Base-by-base conservation (phyloP, 1,140 invertebrate species). In the Psix sp. region DNA sequence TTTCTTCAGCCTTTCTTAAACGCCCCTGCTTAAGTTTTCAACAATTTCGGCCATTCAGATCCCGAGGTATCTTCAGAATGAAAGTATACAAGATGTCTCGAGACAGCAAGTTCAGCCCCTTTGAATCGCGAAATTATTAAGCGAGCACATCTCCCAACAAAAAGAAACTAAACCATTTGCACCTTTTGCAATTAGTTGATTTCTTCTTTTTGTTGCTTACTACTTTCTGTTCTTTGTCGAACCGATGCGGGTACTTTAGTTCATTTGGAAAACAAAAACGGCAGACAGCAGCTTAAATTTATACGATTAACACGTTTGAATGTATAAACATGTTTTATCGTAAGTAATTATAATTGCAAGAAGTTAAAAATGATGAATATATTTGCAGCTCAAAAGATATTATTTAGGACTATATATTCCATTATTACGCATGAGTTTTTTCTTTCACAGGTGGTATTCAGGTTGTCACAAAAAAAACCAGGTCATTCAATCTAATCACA, bases 1-100 rank as follows among this genome's bases (percentile, higher is more conserved):
- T 75, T 75, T 75, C 52, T 52, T 35, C 52, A 54, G 42, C 65
- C 67, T 63, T 76, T 39, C 66, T 67, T 66, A 68, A 76, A 62
- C 52, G 62, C 51, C 56, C 62, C 57, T 76, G 52, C 62, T 72
- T 76, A 71, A 71, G 67, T 76, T 76, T 71, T 72, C 67, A 76
- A 76, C 66, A 71, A 71, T 72, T 67, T 71, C 24, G 63, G 62
- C 60, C 62, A 76, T 76, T 76, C 67, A 72, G 62, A 59, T 56
- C 29, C 38, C 60, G 51, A 56, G 56, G 65, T 63, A 75, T 66
- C 60, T 48, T 20, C 24, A 56, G 52, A 60, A 66, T 49, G 48
- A 35, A 43, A 40, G 57, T 65, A 72, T 43, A 72, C 67, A 63
- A 66, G 52, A 57, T 71, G 60, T 76, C 67, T 67, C 62, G 38